Percentiles rank a stretch among this genome's conserved stretches.
phyloP scores from a whole-genome alignment of 2,113 vertebrate species.

The Sebastes fasciatus region DNA sequence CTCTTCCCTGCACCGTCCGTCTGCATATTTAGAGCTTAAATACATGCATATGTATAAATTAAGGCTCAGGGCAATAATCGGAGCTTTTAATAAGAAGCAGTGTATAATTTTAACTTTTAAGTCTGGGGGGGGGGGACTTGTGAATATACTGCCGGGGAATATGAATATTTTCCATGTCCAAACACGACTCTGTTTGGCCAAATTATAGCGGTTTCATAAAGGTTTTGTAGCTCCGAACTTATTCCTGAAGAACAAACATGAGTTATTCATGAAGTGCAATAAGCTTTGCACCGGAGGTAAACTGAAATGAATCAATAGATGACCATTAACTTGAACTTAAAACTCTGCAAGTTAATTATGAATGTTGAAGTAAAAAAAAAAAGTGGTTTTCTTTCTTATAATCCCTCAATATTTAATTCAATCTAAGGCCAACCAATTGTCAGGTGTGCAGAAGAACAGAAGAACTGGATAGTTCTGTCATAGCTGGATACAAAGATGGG shows the following conservation, averaged over 20 bases:
- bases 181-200: conserved; percentile 73
- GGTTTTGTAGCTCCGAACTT: neutral
- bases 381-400: conserved; percentile 12
- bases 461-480: neutral
- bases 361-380: neutral
- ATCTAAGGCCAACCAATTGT: neutral
- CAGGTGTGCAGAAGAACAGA: neutral
- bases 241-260: conserved; percentile 40
- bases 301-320: conserved; percentile 30
- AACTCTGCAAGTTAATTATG: conserved; percentile 19
- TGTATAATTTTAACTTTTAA: conserved; percentile 75
- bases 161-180: conserved; percentile 65
- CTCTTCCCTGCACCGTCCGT: conserved; percentile 48
- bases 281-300: neutral
- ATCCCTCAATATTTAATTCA: neutral
- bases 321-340: conserved; percentile 18
- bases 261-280: conserved; percentile 43
- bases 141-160: conserved; percentile 16
- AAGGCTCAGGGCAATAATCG: conserved; percentile 75
- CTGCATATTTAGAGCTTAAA: conserved; percentile 79
- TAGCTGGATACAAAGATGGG: neutral
- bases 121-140: conserved; percentile 37
- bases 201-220: conserved; percentile 34
- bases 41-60: conserved; percentile 83
- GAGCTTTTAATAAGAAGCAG: conserved; percentile 74